phyloP scores from a whole-genome alignment of 1,140 invertebrate genomes.

The Colletes gigas region DNA sequence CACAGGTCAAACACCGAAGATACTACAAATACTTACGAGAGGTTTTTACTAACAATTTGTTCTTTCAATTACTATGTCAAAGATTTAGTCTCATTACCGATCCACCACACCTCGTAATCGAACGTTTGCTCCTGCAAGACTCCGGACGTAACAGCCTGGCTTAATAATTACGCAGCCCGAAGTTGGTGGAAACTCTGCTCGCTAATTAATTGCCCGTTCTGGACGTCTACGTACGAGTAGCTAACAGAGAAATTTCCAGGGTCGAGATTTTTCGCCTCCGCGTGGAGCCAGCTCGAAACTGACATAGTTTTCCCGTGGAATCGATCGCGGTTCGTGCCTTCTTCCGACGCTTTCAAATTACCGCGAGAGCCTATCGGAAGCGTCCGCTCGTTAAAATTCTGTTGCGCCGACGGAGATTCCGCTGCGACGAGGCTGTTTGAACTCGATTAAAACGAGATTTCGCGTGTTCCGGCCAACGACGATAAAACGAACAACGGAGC shows the following conservation, averaged over 20 bases:
- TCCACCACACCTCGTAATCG: slow-evolving; percentile 8
- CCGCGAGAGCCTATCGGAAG: slow-evolving; percentile 34
- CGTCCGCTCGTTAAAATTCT: slow-evolving; percentile 47
- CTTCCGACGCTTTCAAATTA: slow-evolving; percentile 36
- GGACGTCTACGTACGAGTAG: neutral
- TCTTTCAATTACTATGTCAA: too few relatives aligned
- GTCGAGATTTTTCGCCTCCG: slow-evolving; percentile 22
- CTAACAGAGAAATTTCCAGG: neutral
- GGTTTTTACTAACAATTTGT: too few relatives aligned
- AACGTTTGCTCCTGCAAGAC: slow-evolving; percentile 34
- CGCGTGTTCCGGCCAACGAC: slow-evolving; percentile 17
- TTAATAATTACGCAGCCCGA: slow-evolving; percentile 53
- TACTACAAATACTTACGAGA: too few relatives aligned
- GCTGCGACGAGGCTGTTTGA: slow-evolving; percentile 8
- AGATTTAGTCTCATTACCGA: too few relatives aligned
- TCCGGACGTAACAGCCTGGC: slow-evolving; percentile 36
- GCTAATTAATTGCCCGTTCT: slow-evolving; percentile 56
- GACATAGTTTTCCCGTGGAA: slow-evolving; percentile 28
- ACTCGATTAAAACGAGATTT: slow-evolving; percentile 47
- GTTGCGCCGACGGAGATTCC: slow-evolving; percentile 24
- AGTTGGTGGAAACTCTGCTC: slow-evolving; percentile 39
- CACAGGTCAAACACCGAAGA: too few relatives aligned
- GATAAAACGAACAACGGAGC: neutral
- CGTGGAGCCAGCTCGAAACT: neutral
- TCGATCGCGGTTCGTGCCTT: slow-evolving; percentile 41